phyloP scores from a whole-genome alignment of 2,888 invertebrate genomes.

The Hoplodrina ambigua region DNA sequence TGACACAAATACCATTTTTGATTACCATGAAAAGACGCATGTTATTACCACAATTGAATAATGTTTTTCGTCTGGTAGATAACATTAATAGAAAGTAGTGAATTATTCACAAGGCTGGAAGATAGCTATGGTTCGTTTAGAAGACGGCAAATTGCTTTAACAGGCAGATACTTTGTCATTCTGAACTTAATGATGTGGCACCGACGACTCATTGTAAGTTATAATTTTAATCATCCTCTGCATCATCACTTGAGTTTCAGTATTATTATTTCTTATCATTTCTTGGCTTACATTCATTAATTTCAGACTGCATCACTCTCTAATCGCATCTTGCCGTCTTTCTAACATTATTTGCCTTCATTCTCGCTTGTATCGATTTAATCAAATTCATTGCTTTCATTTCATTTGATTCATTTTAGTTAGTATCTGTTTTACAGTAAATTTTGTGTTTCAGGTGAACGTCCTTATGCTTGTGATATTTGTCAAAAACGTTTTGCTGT shows the following conservation, averaged over 20 bases:
- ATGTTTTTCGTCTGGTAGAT: slow-evolving; percentile 66
- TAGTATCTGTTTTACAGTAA: slow-evolving; percentile 22
- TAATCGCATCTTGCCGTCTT: slow-evolving; percentile 90
- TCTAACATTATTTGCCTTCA: slow-evolving; percentile 84
- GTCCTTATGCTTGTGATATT: slow-evolving; percentile 94
- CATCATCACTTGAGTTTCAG: slow-evolving; percentile 82
- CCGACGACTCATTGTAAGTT: slow-evolving; percentile 82
- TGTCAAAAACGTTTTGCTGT: slow-evolving; percentile 95
- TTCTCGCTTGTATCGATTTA: slow-evolving; percentile 73
- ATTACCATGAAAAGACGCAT: slow-evolving; percentile 30
- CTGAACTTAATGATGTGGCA: slow-evolving; percentile 87
- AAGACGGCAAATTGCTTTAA: slow-evolving; percentile 89
- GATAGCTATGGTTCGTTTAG: slow-evolving; percentile 69
- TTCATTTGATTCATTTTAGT: slow-evolving; percentile 30
- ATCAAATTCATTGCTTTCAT: slow-evolving; percentile 53
- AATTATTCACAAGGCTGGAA: slow-evolving; percentile 51
- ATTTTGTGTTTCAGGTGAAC: slow-evolving; percentile 90
- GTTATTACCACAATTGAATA: slow-evolving; percentile 31
- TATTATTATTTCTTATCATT: slow-evolving; percentile 80
- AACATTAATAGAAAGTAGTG: slow-evolving; percentile 40
- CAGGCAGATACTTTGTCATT: slow-evolving; percentile 72
- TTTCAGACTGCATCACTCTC: slow-evolving; percentile 85
- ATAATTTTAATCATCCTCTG: slow-evolving; percentile 77
- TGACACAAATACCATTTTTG: slow-evolving; percentile 12
- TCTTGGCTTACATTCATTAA: slow-evolving; percentile 83